Evolutionary conservation across 2,888 invertebrate genomes (phyloP).

Genomic region (Nasonia oneida): DNA sequence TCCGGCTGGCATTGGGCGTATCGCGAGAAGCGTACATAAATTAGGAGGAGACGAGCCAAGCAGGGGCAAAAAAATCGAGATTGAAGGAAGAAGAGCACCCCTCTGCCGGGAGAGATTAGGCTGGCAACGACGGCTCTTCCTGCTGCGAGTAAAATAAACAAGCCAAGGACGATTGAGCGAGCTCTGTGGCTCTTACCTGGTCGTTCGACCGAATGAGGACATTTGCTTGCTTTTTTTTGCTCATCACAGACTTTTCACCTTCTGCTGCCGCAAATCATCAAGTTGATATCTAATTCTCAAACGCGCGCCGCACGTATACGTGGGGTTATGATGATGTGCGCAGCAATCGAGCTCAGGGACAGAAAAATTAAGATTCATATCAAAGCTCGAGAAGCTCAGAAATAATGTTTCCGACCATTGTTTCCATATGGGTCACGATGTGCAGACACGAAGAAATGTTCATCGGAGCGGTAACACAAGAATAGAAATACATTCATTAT

Average conservation of each 20-base stretch:
- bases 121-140: conserved; percentile 7
- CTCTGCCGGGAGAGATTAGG: conserved; percentile 31
- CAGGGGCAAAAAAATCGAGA: conserved; percentile 19
- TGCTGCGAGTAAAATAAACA: conserved; percentile 52
- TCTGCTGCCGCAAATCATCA: not conserved
- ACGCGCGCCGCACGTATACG: not conserved
- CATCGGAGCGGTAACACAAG: not conserved
- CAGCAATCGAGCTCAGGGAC: conserved; percentile 17
- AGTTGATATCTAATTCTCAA: not conserved
- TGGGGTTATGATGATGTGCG: not conserved
- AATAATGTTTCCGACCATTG: conserved; percentile 7
- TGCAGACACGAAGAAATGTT: not conserved
- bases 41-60: conserved; percentile 27
- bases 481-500: not conserved
- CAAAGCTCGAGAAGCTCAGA: not conserved
- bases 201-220: not conserved
- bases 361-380: conserved; percentile 33
- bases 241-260: not conserved
- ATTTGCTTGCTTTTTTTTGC: not conserved
- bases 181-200: not conserved
- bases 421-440: conserved; percentile 2
- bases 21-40: conserved; percentile 38
- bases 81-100: conserved; percentile 24
- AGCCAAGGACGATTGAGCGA: conserved; percentile 9
- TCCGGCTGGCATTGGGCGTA: conserved; percentile 23